Conservation (phyloP, 1,140 invertebrate species). For the Protaetia brevitarsis region DNA sequence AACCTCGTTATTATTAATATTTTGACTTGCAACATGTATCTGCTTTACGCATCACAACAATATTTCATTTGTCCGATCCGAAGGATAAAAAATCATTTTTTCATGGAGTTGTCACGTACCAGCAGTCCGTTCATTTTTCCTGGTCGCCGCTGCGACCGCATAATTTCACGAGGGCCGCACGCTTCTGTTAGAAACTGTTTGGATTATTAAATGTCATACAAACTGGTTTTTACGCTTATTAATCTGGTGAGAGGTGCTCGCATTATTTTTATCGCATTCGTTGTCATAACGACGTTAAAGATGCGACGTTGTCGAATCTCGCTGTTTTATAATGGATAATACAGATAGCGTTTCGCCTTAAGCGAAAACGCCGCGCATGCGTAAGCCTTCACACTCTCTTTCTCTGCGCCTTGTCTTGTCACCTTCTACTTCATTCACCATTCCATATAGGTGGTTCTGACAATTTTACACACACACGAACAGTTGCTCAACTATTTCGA, state of each 20-base stretch:
- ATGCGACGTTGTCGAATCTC: slow-evolving; percentile 12
- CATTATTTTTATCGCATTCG: slow-evolving; percentile 14
- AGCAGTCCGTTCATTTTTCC: not conserved
- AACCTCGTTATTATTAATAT: slow-evolving; percentile 10
- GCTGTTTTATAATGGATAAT: not conserved
- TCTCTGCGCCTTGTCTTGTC: slow-evolving; percentile 23
- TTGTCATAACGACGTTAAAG: not conserved
- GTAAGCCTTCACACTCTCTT: slow-evolving; percentile 33
- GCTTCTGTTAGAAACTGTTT: slow-evolving; percentile 14
- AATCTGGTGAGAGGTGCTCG: slow-evolving; percentile 15
- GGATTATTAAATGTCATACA: slow-evolving; percentile 18
- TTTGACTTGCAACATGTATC: slow-evolving; percentile 16
- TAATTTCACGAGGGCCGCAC: not conserved
- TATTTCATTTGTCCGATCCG: not conserved
- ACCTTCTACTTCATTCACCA: slow-evolving; percentile 34
- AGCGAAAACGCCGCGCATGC: slow-evolving; percentile 6
- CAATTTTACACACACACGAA: slow-evolving; percentile 30
- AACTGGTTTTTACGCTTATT: slow-evolving; percentile 16
- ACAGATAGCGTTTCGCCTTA: not conserved
- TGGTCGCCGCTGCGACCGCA: not conserved
- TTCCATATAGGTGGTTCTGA: slow-evolving; percentile 32
- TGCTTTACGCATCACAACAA: slow-evolving; percentile 11
- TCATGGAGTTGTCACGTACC: not conserved
- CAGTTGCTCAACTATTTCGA: slow-evolving; percentile 28
- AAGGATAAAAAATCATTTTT: not conserved